Conservation (phyloP, 1,140 invertebrate genomes). For the Bicyclus anynana region DNA sequence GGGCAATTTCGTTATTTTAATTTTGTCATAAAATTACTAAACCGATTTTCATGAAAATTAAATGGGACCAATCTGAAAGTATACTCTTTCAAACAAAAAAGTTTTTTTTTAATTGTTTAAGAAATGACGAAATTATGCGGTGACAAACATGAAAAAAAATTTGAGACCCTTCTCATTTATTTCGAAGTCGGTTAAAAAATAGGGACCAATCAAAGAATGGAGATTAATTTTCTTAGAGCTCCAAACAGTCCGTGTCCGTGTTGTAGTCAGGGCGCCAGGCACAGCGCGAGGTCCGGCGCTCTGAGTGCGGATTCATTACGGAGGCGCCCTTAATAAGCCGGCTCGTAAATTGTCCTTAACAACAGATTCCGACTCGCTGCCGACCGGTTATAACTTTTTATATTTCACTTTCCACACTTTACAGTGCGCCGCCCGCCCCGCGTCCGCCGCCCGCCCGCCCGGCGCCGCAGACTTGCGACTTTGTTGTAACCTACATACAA, state of each 20-base stretch:
- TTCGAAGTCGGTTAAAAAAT: no score
- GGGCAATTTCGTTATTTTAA: no score
- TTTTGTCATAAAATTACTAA: no score
- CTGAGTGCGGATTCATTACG: conserved; percentile 24
- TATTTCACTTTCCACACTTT: conserved; percentile 66
- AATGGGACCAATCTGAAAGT: no score
- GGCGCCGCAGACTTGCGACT: conserved; percentile 5
- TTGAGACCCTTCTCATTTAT: no score
- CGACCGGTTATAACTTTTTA: conserved; percentile 59
- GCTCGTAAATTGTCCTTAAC: conserved; percentile 54
- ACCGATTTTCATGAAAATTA: no score
- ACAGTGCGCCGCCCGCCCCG: conserved; percentile 12
- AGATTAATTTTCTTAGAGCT: not conserved
- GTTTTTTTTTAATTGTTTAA: no score
- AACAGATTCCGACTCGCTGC: conserved; percentile 48
- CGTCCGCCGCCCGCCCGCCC: not conserved
- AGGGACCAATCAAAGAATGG: no score
- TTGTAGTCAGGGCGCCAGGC: conserved; percentile 1
- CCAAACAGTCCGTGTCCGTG: not conserved
- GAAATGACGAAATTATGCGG: no score
- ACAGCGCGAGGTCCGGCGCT: conserved; percentile 7
- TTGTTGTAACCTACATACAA: not conserved
- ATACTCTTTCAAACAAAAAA: no score
- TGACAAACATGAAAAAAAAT: no score
- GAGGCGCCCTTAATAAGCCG: conserved; percentile 39